A percentile compares a stretch with the other conserved stretches of the same genome.
phyloP scores from a whole-genome alignment of 2,113 vertebrate genomes.

The Prunella himalayana region DNA sequence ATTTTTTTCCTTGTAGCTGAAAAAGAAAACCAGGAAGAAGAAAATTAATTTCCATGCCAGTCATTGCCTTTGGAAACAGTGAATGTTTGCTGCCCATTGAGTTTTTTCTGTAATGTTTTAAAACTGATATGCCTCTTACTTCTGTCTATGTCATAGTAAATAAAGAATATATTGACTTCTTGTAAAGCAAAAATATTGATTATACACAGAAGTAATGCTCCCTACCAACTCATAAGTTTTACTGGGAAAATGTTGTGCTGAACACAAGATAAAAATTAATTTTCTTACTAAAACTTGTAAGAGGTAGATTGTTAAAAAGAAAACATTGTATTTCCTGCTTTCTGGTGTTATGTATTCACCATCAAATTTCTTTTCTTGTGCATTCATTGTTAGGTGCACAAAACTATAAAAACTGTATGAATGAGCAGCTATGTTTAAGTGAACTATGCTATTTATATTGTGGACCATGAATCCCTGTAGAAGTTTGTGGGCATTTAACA shows the following conservation, averaged over 20 bases:
- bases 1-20: not conserved
- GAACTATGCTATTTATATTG: not conserved
- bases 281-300: not conserved
- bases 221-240: not conserved
- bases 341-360: not conserved
- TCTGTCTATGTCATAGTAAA: not conserved
- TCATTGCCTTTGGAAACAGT: not conserved
- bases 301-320: not conserved
- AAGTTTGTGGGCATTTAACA: not conserved
- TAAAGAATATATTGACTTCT: not conserved
- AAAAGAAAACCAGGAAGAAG: not conserved
- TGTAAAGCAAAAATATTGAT: not conserved
- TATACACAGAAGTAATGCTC: not conserved
- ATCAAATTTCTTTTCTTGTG: not conserved
- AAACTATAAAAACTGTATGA: not conserved
- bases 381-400: not conserved
- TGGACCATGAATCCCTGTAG: not conserved
- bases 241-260: not conserved
- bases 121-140: not conserved
- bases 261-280: not conserved
- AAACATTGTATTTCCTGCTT: not conserved
- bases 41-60: not conserved
- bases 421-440: not conserved
- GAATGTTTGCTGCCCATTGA: not conserved
- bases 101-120: not conserved